Base-by-base conservation (phyloP, 2,888 invertebrate species). In the Stictocephala bisonia region DNA sequence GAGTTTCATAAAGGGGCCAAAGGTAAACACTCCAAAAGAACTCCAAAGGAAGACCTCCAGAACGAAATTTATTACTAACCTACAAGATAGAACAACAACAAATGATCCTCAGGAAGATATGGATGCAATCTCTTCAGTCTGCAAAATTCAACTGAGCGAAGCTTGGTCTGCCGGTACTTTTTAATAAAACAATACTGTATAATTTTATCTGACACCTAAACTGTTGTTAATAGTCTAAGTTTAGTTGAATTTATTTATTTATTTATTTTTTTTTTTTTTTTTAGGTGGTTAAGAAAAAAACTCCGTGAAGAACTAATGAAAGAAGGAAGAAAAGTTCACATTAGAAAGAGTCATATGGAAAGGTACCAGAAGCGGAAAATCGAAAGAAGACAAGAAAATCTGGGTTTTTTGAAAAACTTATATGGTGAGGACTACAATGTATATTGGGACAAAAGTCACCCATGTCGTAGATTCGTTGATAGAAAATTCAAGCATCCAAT, bases 381-480 rank as follows among this genome's bases (percentile, higher is more conserved):
- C 48, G 66, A 75, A 64, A 53, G 73, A 26, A 64, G 78, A 13
- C 31, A 76, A n/a, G 75, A 75, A 73, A 75, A 76, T 24, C 51
- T 77, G 11, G 75, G 75, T 11, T 64, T 73, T 40, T 67, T 77
- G 11, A 75, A 75, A 71, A 56, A 72, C 11, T 53, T 71, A 6
- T 77, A 76, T 35, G 78, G 78, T 13, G 73, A 70, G 4, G 73
- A 75, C n/a, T 78, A 77, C 50, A 75, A 77, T 53, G 75, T 77
- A 9, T 71, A 73, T 13, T 78, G 78, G 78, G 78, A 78, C 68
- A 67, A 35, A 58, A 22, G 20, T n/a, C 41, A 44, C 15, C 70
- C 70, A 0, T 71, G 70, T 40, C 41, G 70, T 2, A 71, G 58
- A 44, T 71, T 71, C 22, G 40, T 29, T 3, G 70, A 71, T 26